These are phyloP conservation scores for Pampusana beccarii DNA, from an alignment of 2,113 vertebrate species.

Conservation along the genomic window DNA sequence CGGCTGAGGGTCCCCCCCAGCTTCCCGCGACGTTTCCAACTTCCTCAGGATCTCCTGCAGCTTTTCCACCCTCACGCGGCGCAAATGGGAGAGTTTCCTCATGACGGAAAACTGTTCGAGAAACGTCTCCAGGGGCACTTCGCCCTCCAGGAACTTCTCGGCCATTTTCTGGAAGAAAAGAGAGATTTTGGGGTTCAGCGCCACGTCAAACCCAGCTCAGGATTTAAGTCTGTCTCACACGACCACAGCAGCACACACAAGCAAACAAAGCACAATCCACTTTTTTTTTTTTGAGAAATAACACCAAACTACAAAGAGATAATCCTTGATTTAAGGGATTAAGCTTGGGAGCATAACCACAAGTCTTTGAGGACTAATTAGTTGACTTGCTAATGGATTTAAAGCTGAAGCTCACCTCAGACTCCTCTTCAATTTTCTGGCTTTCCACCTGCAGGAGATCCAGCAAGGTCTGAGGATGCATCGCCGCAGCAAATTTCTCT, in stretches of 20 bases:
- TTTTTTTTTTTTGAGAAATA: background rate
- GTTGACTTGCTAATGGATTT: background rate
- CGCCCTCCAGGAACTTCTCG: slow-evolving; percentile 89
- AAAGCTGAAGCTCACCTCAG: slow-evolving; percentile 80
- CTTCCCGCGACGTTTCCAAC: background rate
- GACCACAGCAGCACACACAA: background rate
- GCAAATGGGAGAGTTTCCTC: slow-evolving; percentile 85
- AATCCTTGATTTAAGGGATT: background rate
- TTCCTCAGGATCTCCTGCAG: slow-evolving; percentile 87
- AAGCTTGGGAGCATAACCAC: background rate
- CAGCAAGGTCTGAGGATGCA: slow-evolving; percentile 83
- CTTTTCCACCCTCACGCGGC: slow-evolving; percentile 89
- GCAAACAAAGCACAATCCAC: background rate
- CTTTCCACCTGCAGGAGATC: slow-evolving; percentile 89
- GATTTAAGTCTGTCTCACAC: background rate
- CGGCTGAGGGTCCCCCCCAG: background rate
- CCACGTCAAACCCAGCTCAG: background rate
- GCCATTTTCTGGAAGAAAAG: slow-evolving; percentile 80
- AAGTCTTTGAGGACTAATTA: background rate
- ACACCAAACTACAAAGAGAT: background rate
- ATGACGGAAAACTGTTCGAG: slow-evolving; percentile 84
- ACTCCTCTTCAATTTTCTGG: slow-evolving; percentile 88
- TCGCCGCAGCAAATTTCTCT: slow-evolving; percentile 83
- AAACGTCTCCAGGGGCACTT: slow-evolving; percentile 84
- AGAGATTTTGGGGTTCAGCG: background rate